Base-by-base conservation (phyloP, 2,888 invertebrate species). In the Ctena decussata region DNA sequence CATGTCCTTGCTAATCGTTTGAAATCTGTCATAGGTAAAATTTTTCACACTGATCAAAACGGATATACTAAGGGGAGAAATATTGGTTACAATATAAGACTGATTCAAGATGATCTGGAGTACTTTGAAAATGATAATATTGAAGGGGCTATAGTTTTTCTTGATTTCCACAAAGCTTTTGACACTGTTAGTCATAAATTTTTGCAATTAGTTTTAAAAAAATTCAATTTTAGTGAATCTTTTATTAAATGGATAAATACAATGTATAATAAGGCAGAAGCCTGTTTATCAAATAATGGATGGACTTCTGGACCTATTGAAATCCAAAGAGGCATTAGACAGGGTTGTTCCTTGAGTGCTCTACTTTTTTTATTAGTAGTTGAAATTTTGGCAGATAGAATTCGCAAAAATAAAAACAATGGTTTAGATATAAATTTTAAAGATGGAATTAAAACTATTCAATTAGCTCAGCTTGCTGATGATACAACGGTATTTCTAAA, bases 91-190 rank as follows among this genome's bases (percentile, higher is more conserved):
- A 74, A 74, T 65, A 80, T 80, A 35, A 44, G 80, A 46, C 39
- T 65, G 0, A 80, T 80, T 21, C 49, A 73, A 46, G 80, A 80
- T 74, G 39, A 65, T 24, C 73, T 80, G 2, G 73, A 80, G 5
- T 41, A 60, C 32, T 8, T 60, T n/a, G 74, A 74, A 32, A 74
- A 74, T 27, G 6, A 35, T 41, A 37, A 80, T 12, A 74, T 21
- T 8, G 44, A 57, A 60, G 80, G 80, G 2, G 46, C 57, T 5
- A 27, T 78, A 35, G 5, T 78, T 24, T 72, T 72, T 60, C 35
- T 78, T 18, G 78, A 78, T 37, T 72, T 77, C 32, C 5, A 41
- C 8, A 49, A 49, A 49, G n/a, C 49, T 21, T 49, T 49, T 49
- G 49, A 49, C n/a, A 49, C 49, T 3, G 15, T 69, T 6, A 32